Base-by-base conservation (phyloP, 2,797 vertebrate species). In the Sebastolobus altivelis region DNA sequence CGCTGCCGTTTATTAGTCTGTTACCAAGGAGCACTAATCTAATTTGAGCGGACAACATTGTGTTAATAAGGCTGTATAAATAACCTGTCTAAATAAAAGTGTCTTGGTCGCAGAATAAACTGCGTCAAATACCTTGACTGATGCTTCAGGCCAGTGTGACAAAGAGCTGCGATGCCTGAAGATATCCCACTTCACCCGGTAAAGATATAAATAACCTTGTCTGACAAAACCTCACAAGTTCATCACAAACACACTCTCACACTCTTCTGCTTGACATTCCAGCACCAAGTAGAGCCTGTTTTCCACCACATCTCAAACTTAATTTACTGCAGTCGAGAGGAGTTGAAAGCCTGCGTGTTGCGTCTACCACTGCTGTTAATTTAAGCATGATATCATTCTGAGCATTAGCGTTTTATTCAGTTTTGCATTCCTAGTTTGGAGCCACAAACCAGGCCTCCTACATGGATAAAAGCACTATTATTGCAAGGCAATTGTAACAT, bases 331-430 rank as follows among this genome's bases (percentile, higher is more conserved):
- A 56, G 59, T 2, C 8, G 25, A 71, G 54, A 35, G 3, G 27
- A 75, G 46, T 68, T 69, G 49, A 81, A 87, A 38, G 49, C 62
- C 78, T 35, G 37, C 29, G 10, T 71, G 60, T 72, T 77, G 40
- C 40, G 2, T 74, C 69, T 20, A 61, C 35, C 72, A 8, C 85
- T 89, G 74, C 71, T 87, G 73, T 85, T 81, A 25, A 84, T 86
- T 87, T 85, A 78, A 70, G 33, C 55, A 29, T 86, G 72, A 82
- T 79, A 87, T 88, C 75, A 86, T 79, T 80, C 33, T 18, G 31
- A 83, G 31, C 55, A 52, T 58, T 67, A 40, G 72, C 14, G 25
- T 75, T 73, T 75, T 72, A 77, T 85, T 86, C 83, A 67, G 61
- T 55, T 80, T 82, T 84, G 60, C 77, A 81, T 81, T 85, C 63